phyloP scores from a whole-genome alignment of 64 coral and sea anemone species.

The Actinia equina region DNA sequence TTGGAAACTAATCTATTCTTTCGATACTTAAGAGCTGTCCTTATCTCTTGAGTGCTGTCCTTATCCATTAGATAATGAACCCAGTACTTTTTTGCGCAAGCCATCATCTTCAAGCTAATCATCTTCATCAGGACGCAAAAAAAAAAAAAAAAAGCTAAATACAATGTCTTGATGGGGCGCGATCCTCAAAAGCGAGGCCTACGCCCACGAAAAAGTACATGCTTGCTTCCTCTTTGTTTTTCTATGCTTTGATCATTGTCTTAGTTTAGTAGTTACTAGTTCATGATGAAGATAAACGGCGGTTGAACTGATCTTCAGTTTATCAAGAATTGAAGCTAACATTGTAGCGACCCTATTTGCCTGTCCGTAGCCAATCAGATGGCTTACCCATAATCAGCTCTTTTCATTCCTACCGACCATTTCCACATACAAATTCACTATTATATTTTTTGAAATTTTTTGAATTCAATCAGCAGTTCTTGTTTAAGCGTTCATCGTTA shows the following conservation, averaged over 20 bases:
- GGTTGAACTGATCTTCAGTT: background rate
- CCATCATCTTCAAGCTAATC: too few species aligned
- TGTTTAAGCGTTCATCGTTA: background rate
- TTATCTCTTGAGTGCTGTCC: too few species aligned
- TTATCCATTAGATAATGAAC: too few species aligned
- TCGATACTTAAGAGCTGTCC: too few species aligned
- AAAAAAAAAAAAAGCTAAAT: too few species aligned
- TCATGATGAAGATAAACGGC: background rate
- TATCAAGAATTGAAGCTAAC: background rate
- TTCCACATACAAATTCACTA: constrained; percentile 5
- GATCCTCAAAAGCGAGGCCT: too few species aligned
- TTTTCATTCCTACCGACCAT: background rate
- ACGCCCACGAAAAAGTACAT: too few species aligned
- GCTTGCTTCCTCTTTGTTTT: too few species aligned
- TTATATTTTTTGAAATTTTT: constrained; percentile 28
- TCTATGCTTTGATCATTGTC: background rate
- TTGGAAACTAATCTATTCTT: too few species aligned
- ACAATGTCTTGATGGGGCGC: too few species aligned
- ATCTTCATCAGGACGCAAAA: too few species aligned
- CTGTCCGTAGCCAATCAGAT: constrained; percentile 9
- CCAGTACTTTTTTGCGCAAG: too few species aligned
- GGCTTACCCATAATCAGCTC: background rate
- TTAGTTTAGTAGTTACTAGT: background rate
- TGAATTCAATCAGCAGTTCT: background rate
- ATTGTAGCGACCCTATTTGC: constrained; percentile 6